These are phyloP conservation scores for Channa argus DNA, from an alignment of 2,113 vertebrate genomes.

Conservation along the genomic window DNA sequence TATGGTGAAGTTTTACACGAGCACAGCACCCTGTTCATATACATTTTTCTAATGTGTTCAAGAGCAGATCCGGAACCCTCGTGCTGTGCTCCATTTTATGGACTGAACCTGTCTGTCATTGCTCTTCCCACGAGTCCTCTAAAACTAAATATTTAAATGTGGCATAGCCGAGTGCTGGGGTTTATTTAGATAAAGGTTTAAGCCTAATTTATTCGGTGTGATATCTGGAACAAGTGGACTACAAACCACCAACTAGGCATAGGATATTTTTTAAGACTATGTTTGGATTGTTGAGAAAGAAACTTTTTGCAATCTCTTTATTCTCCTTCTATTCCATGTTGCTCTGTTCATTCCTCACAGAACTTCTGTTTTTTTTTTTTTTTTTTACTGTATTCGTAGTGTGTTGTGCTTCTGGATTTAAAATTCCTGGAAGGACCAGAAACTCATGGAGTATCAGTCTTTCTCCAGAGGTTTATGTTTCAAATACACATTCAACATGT, in stretches of 20 bases:
- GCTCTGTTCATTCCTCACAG: background rate
- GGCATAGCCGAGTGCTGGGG: slow-evolving; percentile 62
- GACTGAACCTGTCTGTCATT: slow-evolving; percentile 50
- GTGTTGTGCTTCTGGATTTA: background rate
- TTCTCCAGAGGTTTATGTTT: background rate
- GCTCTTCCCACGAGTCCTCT: slow-evolving; percentile 41
- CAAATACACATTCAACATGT: slow-evolving; percentile 29
- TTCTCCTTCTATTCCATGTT: background rate
- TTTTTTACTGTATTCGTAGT: background rate
- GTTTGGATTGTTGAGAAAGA: background rate
- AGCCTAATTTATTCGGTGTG: slow-evolving; percentile 61
- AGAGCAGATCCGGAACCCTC: slow-evolving; percentile 15
- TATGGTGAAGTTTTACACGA: slow-evolving; percentile 31
- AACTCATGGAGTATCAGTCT: background rate
- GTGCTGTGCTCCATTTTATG: slow-evolving; percentile 34
- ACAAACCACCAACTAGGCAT: slow-evolving; percentile 21
- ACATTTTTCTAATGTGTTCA: slow-evolving; percentile 25
- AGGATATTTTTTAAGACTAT: background rate
- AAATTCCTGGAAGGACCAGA: slow-evolving; percentile 10
- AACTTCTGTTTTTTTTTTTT: background rate
- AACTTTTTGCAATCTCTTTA: background rate
- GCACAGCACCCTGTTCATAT: slow-evolving; percentile 2
- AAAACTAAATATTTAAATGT: slow-evolving; percentile 82
- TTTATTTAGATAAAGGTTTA: slow-evolving; percentile 76
- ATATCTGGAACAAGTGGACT: slow-evolving; percentile 32